A percentile compares a stretch with the other conserved stretches of the same genome.
Evolutionary conservation across 30 jellyfish, hydroid and myxozoan species (phyloP).

Genomic region (Catostylus mosaicus): DNA sequence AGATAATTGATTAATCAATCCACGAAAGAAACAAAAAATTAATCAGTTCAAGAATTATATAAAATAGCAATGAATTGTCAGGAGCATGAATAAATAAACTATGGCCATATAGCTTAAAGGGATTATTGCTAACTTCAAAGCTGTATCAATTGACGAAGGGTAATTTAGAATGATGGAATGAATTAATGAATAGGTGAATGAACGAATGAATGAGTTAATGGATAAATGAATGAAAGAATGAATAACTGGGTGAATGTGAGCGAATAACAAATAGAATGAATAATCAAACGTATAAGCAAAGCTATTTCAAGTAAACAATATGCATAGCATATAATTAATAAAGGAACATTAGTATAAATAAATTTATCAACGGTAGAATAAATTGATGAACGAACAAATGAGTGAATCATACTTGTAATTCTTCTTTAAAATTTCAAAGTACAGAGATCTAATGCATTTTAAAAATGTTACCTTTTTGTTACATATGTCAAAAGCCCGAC

Average conservation of each 20-base stretch:
- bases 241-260: not conserved
- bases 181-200: not conserved
- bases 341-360: not conserved
- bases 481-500: conserved; percentile 70
- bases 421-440: no score
- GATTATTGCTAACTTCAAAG: no score
- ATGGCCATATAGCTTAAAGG: no score
- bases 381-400: no score
- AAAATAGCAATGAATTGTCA: not conserved
- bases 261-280: not conserved
- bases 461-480: conserved; percentile 50
- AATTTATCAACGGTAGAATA: no score
- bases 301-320: no score
- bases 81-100: not conserved
- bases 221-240: not conserved
- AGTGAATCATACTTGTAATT: not conserved
- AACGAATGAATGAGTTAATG: not conserved
- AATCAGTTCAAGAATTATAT: not conserved
- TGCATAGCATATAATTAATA: no score
- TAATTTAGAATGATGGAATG: not conserved
- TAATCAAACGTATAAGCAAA: no score
- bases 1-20: not conserved
- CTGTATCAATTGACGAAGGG: no score
- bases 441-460: not conserved
- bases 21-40: not conserved